phyloP scores from a whole-genome alignment of 2,888 invertebrate species.

The Cheilosia scutellata region DNA sequence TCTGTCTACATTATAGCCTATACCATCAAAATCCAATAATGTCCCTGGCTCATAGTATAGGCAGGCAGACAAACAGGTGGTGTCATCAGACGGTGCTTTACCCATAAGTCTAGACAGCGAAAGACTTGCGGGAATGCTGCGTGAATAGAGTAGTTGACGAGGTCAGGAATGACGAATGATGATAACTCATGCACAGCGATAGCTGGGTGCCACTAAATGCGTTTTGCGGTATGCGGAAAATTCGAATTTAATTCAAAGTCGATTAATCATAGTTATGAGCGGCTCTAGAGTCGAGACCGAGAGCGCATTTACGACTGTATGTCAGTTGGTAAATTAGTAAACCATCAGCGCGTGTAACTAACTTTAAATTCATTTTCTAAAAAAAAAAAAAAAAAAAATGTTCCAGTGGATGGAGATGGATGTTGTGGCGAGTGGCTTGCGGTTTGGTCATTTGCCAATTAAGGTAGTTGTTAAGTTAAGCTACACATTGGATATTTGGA shows the following conservation, averaged over 20 bases:
- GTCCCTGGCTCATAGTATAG: not conserved
- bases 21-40: conserved; percentile 22
- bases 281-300: not conserved
- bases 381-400: conserved; percentile 18
- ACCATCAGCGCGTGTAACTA: conserved; percentile 40
- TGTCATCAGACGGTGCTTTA: not conserved
- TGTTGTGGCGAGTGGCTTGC: conserved; percentile 26
- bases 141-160: conserved; percentile 57
- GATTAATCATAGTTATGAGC: conserved; percentile 58
- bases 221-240: conserved; percentile 67
- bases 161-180: conserved; percentile 62
- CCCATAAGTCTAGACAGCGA: conserved; percentile 47
- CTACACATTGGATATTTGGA: conserved; percentile 10
- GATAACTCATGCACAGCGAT: conserved; percentile 23
- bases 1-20: conserved; percentile 20
- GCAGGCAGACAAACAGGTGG: not conserved
- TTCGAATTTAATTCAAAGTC: conserved; percentile 63
- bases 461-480: conserved; percentile 49
- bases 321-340: conserved; percentile 2
- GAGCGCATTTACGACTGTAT: not conserved
- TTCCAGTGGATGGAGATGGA: conserved; percentile 52
- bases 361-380: conserved; percentile 43
- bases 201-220: conserved; percentile 42
- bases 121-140: conserved; percentile 8
- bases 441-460: conserved; percentile 57